Percentiles rank a stretch among this genome's conserved stretches.
Evolutionary conservation across 2,797 vertebrate genomes (phyloP).

Genomic region (Vireo griseus): DNA sequence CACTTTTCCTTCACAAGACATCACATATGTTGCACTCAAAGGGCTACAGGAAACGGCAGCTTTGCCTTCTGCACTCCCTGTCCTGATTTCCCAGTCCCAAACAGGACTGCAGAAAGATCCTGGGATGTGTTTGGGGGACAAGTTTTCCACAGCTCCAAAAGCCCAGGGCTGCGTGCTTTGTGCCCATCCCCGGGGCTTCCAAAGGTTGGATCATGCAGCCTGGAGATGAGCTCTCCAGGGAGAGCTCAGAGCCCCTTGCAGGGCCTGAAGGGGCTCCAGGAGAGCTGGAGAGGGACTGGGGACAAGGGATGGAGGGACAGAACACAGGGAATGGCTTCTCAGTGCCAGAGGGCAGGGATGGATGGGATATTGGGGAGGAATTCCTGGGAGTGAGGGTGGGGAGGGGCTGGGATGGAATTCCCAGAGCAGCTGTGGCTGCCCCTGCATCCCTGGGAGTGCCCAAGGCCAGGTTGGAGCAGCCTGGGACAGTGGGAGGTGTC

Average conservation of each 20-base stretch:
- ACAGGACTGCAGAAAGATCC: neutral
- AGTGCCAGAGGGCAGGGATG: neutral
- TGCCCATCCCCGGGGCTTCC: accelerated
- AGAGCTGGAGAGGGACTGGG: neutral
- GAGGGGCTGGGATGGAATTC: neutral
- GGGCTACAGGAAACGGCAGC: neutral
- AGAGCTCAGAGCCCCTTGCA: neutral
- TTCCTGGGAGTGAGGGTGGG: accelerated
- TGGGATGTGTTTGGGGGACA: neutral
- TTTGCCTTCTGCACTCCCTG: neutral
- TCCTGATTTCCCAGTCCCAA: neutral
- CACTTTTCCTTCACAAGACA: neutral
- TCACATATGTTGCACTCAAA: neutral
- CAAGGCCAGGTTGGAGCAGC: accelerated
- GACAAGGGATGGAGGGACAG: neutral
- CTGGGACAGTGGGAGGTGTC: neutral
- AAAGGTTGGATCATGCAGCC: neutral
- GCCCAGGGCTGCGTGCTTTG: neutral
- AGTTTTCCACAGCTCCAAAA: neutral
- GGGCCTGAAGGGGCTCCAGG: neutral
- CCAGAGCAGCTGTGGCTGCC: neutral
- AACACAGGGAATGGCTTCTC: neutral
- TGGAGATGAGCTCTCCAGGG: neutral
- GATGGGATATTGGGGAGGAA: neutral
- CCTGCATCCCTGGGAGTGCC: neutral